Evolutionary conservation across 2,113 vertebrate species (phyloP), one percentile per base, ranked within the genome.

Genomic region (Cygnus atratus): DNA sequence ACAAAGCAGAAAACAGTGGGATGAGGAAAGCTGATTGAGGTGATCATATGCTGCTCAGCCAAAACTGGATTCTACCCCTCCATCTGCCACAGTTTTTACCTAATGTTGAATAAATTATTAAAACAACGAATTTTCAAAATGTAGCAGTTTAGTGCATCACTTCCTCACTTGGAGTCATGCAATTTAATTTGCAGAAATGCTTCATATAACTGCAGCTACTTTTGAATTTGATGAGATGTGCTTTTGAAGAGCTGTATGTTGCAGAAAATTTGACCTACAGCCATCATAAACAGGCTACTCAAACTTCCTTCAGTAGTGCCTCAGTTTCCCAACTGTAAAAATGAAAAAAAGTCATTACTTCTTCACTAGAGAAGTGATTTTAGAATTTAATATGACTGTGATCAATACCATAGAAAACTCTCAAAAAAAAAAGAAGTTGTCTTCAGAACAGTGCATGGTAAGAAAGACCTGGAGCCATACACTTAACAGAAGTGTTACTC

Each of bases 341-440:
- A 71, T 31, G 3, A 9, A 50, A 35, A 33, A 75, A 37, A 3
- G 13, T 5, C 16, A 75, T 24, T 2, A 62, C 14, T 35, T 75
- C 35, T 81, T 93, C 65, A 63, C 29, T 29, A 62, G 16, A 74
- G 11, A 72, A 62, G 17, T 2, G 2, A 78, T 88, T 87, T 65
- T 43, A 63, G 54, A 91, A 63, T 92, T 87, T 94, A 90, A 24
- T 88, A 91, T 39, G 52, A n/a, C 13, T 0, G 1, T 4, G 22
- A 88, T 92, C 88, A 72, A 88, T 82, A 78, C 8, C n/a, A 87
- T 4, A 43, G 4, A 88, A 84, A 91, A 74, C 33, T 48, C 18
- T 43, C 20, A 46, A 46, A 19, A 50, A 48, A 25, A 52, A 52
- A 52, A 39, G 10, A 59, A 63, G 71, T 39, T 68, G 26, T 65